Evolutionary conservation across 2,113 vertebrate species (phyloP), one percentile per base, ranked within the genome.

Genomic region (Climacteris rufus): DNA sequence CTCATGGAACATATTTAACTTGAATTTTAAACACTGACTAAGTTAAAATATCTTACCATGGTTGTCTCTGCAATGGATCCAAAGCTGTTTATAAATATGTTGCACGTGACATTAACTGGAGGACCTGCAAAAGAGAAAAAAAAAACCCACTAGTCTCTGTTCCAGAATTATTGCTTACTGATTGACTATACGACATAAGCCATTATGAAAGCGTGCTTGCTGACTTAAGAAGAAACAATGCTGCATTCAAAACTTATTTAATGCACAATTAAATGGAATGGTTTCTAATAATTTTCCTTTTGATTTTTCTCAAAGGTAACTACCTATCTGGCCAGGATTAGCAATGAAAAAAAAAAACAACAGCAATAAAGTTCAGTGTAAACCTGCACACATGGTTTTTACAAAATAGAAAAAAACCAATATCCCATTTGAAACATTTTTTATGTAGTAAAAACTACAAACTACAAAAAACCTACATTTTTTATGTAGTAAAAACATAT

Each of bases 21-120:
- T 93, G 42, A 95, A 94, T 63, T 33, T 89, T 83, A 96, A 83
- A 70, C 6, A 22, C 9, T 53, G 39, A 37, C 53, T 52, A 14
- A 74, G 44, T 39, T 89, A 92, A 90, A 76, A 60, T 77, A 44
- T 66, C 98, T 97, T 98, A 99, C 99, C 99, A 99, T 99, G 39
- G 99, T 99, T 16, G 99, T 99, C 97, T 99, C 99, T 70, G 99
- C 99, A 61, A 99, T 99, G 87, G 99, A 99, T 64, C 99, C 99
- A 95, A 99, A 99, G 96, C 99, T 99, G 98, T 99, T 99, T 97
- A 99, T 99, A 97, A 99, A 99, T 96, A 99, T 99, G 97, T 99
- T 99, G 94, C 99, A 99, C 45, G 99, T 99, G 60, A 99, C 99
- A 92, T 99, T 99, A 83, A 99, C 99, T 66, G 99, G 98, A 97